Conservation (phyloP, 2,113 vertebrate genomes). For the Malurus elegans region DNA sequence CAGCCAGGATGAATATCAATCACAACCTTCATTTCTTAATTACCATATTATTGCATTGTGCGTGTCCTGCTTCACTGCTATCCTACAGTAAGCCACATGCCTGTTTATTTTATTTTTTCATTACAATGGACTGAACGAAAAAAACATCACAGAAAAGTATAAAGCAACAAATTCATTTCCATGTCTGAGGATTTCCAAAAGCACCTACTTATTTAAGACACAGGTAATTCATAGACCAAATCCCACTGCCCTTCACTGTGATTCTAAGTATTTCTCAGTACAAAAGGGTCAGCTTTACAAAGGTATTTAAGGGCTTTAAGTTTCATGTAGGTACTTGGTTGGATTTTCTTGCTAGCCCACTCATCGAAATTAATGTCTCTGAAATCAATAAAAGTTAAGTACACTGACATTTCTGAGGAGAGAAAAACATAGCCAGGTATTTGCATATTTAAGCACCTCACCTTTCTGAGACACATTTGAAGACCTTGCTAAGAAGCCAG, state of each 20-base stretch:
- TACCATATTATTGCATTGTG: background rate
- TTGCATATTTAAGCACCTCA: background rate
- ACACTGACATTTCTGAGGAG: background rate
- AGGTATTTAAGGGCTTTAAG: background rate
- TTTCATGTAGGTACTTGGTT: background rate
- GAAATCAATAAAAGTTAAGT: slow-evolving; percentile 17
- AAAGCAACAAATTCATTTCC: background rate
- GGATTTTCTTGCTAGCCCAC: background rate
- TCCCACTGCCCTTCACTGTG: background rate
- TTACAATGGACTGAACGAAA: background rate
- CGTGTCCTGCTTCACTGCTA: background rate
- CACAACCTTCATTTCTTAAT: slow-evolving; percentile 5
- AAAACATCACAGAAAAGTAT: background rate
- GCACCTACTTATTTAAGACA: background rate
- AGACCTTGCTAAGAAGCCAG: background rate
- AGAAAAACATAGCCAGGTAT: background rate
- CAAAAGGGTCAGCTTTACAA: slow-evolving; percentile 1
- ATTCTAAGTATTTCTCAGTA: background rate
- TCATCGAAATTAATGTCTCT: background rate
- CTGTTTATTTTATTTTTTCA: background rate
- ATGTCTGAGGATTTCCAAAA: background rate
- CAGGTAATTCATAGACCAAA: background rate
- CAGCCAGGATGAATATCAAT: background rate
- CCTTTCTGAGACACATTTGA: background rate
- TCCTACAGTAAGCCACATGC: background rate